Conservation (phyloP, 92 coral and sea anemone genomes). For the Pocillopora grandis region DNA sequence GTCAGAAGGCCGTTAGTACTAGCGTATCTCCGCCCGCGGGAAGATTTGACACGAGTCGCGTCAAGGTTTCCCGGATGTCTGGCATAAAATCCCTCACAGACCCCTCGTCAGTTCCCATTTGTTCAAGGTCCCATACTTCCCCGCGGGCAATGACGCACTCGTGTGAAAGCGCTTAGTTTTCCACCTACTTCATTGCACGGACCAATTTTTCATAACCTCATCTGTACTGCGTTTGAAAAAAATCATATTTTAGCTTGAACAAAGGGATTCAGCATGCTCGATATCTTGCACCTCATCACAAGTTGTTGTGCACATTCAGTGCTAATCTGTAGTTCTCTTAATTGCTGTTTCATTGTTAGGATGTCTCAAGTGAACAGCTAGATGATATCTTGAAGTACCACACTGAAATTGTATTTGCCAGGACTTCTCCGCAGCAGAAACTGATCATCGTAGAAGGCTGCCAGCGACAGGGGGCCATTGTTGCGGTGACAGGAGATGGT, state of each 20-base stretch:
- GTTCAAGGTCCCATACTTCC: no score
- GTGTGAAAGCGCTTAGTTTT: no score
- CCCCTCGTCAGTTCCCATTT: no score
- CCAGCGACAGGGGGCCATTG: conserved; percentile 95
- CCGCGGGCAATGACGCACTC: no score
- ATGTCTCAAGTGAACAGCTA: conserved; percentile 49
- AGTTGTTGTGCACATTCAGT: no score
- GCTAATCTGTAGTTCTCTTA: not conserved
- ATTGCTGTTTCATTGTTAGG: conserved; percentile 28
- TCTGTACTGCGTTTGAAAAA: not conserved
- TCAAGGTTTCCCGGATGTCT: no score
- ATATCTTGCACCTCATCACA: no score
- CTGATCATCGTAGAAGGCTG: conserved; percentile 97
- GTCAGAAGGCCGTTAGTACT: no score
- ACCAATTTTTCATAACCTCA: not conserved
- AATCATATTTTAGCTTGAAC: not conserved
- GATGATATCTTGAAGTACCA: conserved; percentile 78
- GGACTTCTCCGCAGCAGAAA: conserved; percentile 98
- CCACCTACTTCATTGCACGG: no score
- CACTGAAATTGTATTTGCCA: conserved; percentile 96
- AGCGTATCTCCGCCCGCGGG: no score
- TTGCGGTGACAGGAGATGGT: conserved; percentile 99
- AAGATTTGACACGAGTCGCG: no score
- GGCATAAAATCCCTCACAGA: no score
- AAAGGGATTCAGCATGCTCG: not conserved